phyloP scores from a whole-genome alignment of 2,113 vertebrate genomes.

The Theristicus caerulescens region DNA sequence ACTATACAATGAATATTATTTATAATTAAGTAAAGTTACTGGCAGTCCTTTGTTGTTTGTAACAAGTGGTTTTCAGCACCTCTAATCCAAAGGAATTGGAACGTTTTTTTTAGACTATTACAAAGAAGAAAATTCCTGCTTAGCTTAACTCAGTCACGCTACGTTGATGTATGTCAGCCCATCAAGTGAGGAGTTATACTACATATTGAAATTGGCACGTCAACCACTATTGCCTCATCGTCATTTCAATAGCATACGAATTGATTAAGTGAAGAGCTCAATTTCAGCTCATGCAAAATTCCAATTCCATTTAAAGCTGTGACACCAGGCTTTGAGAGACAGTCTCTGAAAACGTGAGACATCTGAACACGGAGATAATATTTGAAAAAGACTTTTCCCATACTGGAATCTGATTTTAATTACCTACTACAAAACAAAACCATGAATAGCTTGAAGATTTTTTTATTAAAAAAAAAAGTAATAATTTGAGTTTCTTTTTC shows the following conservation, averaged over 20 bases:
- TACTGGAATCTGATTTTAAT: not conserved
- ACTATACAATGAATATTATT: not conserved
- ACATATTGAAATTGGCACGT: not conserved
- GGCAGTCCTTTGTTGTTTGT: not conserved
- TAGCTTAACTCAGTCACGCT: not conserved
- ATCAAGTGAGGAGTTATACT: not conserved
- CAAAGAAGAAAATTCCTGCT: not conserved
- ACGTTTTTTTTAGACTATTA: not conserved
- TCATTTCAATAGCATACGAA: not conserved
- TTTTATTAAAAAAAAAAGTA: not conserved
- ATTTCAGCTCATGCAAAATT: not conserved
- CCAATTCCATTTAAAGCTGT: not conserved
- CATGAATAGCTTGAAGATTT: not conserved
- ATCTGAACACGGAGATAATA: not conserved
- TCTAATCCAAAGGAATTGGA: not conserved
- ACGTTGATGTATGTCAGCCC: not conserved
- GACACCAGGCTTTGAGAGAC: not conserved
- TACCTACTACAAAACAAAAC: not conserved
- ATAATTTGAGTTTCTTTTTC: not conserved
- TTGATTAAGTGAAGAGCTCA: not conserved
- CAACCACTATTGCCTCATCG: not conserved
- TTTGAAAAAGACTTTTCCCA: not conserved
- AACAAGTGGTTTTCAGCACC: not conserved
- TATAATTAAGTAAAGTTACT: not conserved
- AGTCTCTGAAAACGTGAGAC: not conserved